Conservation (phyloP, 2,797 vertebrate genomes). For the Clarias platycephalus region DNA sequence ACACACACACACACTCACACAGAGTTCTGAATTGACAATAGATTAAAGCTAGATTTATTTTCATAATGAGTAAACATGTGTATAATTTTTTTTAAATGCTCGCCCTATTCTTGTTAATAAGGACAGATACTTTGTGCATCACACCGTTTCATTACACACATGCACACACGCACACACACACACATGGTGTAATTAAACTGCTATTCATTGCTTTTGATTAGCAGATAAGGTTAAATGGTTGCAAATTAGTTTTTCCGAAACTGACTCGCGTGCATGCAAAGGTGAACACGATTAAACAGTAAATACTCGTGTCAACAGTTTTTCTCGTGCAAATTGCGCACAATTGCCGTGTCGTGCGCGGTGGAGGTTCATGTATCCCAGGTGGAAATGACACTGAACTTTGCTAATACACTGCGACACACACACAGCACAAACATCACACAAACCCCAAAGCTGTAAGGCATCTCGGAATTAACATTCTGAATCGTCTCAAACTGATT, state of each 20-base stretch:
- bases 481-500: background rate
- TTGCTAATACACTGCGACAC: conserved; percentile 45
- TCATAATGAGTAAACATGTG: background rate
- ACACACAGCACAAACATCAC: background rate
- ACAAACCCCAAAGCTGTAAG: background rate
- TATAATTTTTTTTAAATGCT: background rate
- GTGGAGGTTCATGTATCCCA: conserved; percentile 35
- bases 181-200: conserved; percentile 58
- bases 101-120: conserved; percentile 44
- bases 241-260: conserved; percentile 56
- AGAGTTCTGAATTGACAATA: conserved; percentile 11
- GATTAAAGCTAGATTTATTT: conserved; percentile 13
- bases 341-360: conserved; percentile 14
- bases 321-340: conserved; percentile 55
- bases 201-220: conserved; percentile 61
- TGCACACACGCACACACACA: conserved; percentile 37
- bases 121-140: conserved; percentile 50
- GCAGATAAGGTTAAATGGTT: conserved; percentile 59
- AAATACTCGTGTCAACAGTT: conserved; percentile 60
- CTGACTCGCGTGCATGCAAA: conserved; percentile 53
- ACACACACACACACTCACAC: conserved; percentile 30
- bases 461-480: no score
- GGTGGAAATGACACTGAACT: conserved; percentile 53
- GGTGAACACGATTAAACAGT: conserved; percentile 59
- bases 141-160: conserved; percentile 47